Conservation (phyloP, 2,888 invertebrate genomes). For the Drosophila emarginata region DNA sequence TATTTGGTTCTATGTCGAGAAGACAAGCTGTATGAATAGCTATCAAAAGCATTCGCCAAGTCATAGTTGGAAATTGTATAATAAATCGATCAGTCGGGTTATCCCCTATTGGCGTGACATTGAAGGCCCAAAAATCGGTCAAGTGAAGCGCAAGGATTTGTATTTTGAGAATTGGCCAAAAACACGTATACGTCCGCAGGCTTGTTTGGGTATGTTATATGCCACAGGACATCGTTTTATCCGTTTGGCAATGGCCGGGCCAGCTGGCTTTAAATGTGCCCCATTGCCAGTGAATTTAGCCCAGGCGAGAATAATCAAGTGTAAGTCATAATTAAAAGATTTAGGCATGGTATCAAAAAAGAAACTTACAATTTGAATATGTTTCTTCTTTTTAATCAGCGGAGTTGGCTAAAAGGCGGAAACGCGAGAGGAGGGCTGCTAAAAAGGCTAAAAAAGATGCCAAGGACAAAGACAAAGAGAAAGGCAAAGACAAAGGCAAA, state of each 20-base stretch:
- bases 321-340: slow-evolving; percentile 16
- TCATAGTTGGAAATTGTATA: slow-evolving; percentile 64
- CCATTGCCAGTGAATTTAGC: slow-evolving; percentile 66
- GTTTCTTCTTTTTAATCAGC: slow-evolving; percentile 24
- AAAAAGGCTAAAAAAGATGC: slow-evolving; percentile 25
- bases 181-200: slow-evolving; percentile 61
- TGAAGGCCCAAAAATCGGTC: slow-evolving; percentile 52
- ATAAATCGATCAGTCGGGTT: slow-evolving; percentile 20
- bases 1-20: slow-evolving; percentile 61
- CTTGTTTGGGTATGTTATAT: slow-evolving; percentile 72
- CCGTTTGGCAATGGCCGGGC: slow-evolving; percentile 53
- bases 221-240: slow-evolving; percentile 73
- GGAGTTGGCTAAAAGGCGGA: slow-evolving; percentile 24
- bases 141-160: slow-evolving; percentile 56
- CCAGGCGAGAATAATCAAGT: slow-evolving; percentile 43
- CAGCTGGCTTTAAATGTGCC: slow-evolving; percentile 72
- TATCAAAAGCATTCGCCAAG: slow-evolving; percentile 47
- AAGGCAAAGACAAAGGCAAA: slow-evolving; percentile 27
- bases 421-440: slow-evolving; percentile 5
- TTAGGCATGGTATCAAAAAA: background rate
- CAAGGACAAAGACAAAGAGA: slow-evolving; percentile 21
- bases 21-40: slow-evolving; percentile 54
- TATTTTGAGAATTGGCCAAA: slow-evolving; percentile 55
- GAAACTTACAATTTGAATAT: no score
- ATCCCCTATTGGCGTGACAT: slow-evolving; percentile 73